Evolutionary conservation across 2,888 invertebrate genomes (phyloP).

Genomic region (Cerastis leucographa): DNA sequence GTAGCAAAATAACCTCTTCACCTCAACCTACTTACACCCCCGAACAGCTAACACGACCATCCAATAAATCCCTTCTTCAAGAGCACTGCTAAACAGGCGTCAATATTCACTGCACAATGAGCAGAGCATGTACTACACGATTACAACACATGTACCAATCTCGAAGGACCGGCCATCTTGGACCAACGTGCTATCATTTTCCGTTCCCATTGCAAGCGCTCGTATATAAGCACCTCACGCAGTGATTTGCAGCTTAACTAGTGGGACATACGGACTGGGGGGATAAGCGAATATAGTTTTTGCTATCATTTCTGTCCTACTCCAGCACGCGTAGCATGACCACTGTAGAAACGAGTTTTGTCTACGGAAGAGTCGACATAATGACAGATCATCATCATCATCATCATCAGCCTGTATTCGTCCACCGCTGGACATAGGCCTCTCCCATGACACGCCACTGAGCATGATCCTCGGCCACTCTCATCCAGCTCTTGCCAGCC

Average conservation of each 20-base stretch:
- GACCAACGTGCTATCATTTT: conserved; percentile 70
- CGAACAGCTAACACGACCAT: conserved; percentile 16
- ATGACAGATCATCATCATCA: too few species aligned
- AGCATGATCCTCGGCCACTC: too few species aligned
- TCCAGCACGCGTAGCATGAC: too few species aligned
- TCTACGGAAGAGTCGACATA: too few species aligned
- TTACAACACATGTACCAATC: conserved; percentile 53
- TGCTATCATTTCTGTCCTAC: neutral
- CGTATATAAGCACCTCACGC: conserved; percentile 83
- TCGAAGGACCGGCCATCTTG: conserved; percentile 48
- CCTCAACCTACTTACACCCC: conserved; percentile 34
- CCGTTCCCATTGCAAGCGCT: conserved; percentile 77
- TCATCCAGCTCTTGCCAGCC: too few species aligned
- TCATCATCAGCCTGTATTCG: too few species aligned
- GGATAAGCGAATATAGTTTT: conserved; percentile 12
- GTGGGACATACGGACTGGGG: conserved; percentile 70
- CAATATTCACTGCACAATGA: conserved; percentile 55
- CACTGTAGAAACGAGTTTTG: too few species aligned
- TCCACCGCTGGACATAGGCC: too few species aligned
- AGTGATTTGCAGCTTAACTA: conserved; percentile 79
- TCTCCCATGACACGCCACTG: too few species aligned
- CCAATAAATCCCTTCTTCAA: conserved; percentile 42
- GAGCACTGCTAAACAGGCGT: conserved; percentile 43
- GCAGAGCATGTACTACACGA: conserved; percentile 39
- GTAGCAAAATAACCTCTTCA: neutral